A percentile compares a stretch with the other conserved stretches of the same genome.
Conservation (phyloP, 2,888 invertebrate species). For the Ornithoptera alexandrae region DNA sequence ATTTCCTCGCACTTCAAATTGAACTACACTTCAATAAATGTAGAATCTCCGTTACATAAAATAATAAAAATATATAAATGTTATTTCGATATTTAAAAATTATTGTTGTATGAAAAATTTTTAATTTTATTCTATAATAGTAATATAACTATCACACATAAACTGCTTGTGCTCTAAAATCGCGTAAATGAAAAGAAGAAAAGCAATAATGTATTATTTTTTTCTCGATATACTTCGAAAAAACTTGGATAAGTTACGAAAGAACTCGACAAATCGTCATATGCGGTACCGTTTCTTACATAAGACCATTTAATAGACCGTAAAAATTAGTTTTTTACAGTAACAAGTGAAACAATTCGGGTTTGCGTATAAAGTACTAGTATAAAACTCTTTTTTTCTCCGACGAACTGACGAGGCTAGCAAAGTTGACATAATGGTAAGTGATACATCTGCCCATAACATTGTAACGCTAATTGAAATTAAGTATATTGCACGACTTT, state of each 20-base stretch:
- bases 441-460: too few species aligned
- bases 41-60: not conserved
- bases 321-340: slow-evolving; percentile 1
- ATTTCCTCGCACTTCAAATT: not conserved
- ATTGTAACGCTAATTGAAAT: too few species aligned
- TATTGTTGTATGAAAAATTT: too few species aligned
- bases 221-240: slow-evolving; percentile 2
- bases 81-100: not conserved
- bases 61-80: not conserved
- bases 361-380: not conserved
- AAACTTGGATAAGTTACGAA: not conserved
- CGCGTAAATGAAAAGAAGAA: not conserved
- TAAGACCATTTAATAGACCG: slow-evolving; percentile 11
- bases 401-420: too few species aligned
- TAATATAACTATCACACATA: not conserved
- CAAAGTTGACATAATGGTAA: too few species aligned
- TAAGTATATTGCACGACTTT: too few species aligned
- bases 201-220: slow-evolving; percentile 7
- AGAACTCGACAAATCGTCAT: slow-evolving; percentile 2
- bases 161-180: not conserved
- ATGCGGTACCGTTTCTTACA: slow-evolving; percentile 4
- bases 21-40: not conserved
- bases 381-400: not conserved
- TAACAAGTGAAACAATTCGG: not conserved
- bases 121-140: too few species aligned